Evolutionary conservation across 2,113 vertebrate species (phyloP), one percentile per base, ranked within the genome.

Genomic region (Trematocara zebra): DNA sequence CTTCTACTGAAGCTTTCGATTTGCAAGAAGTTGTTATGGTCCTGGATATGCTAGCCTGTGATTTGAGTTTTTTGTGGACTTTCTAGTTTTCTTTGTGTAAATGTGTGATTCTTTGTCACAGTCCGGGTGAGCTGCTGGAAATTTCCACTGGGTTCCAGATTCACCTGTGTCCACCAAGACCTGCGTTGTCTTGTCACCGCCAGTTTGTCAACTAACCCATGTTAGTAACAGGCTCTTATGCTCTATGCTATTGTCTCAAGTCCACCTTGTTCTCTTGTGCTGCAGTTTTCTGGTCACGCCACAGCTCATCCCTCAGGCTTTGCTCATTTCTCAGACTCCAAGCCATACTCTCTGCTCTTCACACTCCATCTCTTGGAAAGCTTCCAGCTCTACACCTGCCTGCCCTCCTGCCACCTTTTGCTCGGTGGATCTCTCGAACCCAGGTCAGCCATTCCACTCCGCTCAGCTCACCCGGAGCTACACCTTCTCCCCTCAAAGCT

Each of bases 211-310:
- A 35, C 31, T 61, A 0, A 61, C 17, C 31, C 57, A 35, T 35
- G 17, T 61, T 61, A 11, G 57, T 61, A 18, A 18, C 57, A 61
- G 59, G 59, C 2, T 64, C 59, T 0, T 0, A 35, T 31, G 0
- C 17, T 0, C 59, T 35, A 7, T 35, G 31, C 17, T 64, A 0
- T 0, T 35, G 31, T 3, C 59, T 35, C 31, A 64, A 35, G 31
- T 35, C 59, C 31, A 64, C 31, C 17, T 64, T 64, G 59, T 64
- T 35, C 6, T 64, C 2, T 11, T 64, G 31, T 7, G 9, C 31
- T 35, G 6, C 5, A 61, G 31, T 61, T 61, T 1, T 35, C 31
- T 64, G 59, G 59, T 64, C 59, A 64, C 3, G 17, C 17, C 59
- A 0, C 17, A 2, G 3, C 31, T 64, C 31, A 35, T n/a, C 59